Evolutionary conservation across 2,113 vertebrate genomes (phyloP), one percentile per base, ranked within the genome.

Genomic region (Campylomormyrus numenius): DNA sequence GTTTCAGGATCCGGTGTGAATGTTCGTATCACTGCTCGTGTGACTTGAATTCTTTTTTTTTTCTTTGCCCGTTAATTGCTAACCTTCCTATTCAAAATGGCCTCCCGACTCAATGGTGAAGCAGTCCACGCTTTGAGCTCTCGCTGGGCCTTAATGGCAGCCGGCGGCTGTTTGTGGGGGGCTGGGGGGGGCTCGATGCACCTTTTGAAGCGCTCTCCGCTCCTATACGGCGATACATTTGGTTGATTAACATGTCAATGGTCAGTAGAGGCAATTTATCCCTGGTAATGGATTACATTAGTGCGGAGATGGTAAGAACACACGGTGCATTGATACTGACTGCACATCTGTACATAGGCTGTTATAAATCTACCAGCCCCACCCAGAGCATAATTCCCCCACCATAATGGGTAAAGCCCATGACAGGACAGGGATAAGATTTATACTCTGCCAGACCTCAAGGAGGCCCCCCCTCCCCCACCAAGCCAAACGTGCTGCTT

Each of bases 211-310:
- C 24, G 11, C 17, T 45, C 86, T 87, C 70, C 66, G 39, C 39
- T 89, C 89, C 88, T 84, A 74, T 74, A 56, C 10, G 74, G 77
- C 19, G 50, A 45, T 89, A 74, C 88, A 77, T 84, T 84, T 88
- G 94, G 95, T 95, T 95, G 95, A 95, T 96, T 95, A 96, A 92
- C 92, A 85, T 93, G 94, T 92, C 0, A 19, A 89, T 94, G 92
- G 90, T 91, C 94, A 95, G 94, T 95, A 95, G 93, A 94, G n/a
- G 93, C 94, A 95, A 93, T 96, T 58, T 94, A 96, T 96, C 95
- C 95, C 93, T 90, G 92, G 94, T 94, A 94, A 97, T 97, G 90
- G 93, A 96, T 95, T 93, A 95, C 94, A 96, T 97, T 96, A 95
- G 94, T 92, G 94, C 95, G 95, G 95, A 95, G 94, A 95, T 96